Evolutionary conservation across 2,888 invertebrate species (phyloP).

Genomic region (Dascillus cervinus): DNA sequence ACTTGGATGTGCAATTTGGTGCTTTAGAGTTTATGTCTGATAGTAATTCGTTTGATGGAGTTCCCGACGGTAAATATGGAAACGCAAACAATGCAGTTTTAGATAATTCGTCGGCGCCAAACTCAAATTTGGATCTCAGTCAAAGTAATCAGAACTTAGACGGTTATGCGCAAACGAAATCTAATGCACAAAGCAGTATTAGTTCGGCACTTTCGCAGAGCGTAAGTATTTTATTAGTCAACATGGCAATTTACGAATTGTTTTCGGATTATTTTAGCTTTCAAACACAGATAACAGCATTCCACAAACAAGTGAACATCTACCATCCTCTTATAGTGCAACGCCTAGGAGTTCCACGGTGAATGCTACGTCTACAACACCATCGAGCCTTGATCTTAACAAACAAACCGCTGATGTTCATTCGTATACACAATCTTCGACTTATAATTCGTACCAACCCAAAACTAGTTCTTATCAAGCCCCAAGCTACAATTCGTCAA

Average conservation of each 20-base stretch:
- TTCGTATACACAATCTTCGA: conserved; percentile 42
- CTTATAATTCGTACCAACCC: conserved; percentile 38
- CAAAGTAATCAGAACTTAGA: conserved; percentile 48
- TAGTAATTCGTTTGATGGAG: conserved; percentile 44
- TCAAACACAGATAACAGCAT: conserved; percentile 37
- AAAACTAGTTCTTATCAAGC: conserved; percentile 34
- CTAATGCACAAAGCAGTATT: conserved; percentile 40
- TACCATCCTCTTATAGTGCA: conserved; percentile 37
- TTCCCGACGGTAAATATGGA: conserved; percentile 43
- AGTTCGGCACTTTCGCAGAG: conserved; percentile 39
- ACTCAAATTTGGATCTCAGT: conserved; percentile 34
- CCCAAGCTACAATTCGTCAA: conserved; percentile 24
- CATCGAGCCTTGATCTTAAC: conserved; percentile 30
- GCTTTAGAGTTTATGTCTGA: conserved; percentile 69
- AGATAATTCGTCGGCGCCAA: conserved; percentile 31
- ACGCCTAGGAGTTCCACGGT: conserved; percentile 38
- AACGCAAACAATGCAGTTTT: conserved; percentile 32
- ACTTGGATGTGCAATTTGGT: conserved; percentile 91
- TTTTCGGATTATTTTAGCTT: conserved; percentile 25
- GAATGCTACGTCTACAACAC: conserved; percentile 22
- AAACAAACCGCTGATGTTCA: conserved; percentile 35
- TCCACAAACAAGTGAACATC: conserved; percentile 39
- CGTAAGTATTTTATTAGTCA: conserved; percentile 25
- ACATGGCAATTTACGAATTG: background rate
- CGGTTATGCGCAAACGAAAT: conserved; percentile 33